These are phyloP conservation scores for Tetranychus truncatus DNA, from an alignment of 2,888 invertebrate genomes.

Conservation along the genomic window DNA sequence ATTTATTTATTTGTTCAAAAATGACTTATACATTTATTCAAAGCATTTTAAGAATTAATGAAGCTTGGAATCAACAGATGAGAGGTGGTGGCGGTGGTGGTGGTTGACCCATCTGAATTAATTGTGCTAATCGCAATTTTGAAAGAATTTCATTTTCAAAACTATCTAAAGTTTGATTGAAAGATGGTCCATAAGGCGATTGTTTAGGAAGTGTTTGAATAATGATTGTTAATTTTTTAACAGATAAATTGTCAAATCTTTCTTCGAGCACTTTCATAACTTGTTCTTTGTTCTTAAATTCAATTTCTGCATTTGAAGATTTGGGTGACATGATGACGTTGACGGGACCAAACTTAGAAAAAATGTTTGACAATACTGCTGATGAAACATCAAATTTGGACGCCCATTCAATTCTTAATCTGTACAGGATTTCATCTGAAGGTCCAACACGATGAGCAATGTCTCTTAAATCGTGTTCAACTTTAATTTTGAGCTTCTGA, in stretches of 20 bases:
- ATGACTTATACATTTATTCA: too few species aligned
- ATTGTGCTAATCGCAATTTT: background rate
- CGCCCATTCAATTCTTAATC: background rate
- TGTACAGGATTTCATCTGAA: background rate
- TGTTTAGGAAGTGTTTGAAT: background rate
- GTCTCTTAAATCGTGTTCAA: background rate
- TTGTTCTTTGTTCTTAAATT: background rate
- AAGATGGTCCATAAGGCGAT: background rate
- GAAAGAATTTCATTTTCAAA: background rate
- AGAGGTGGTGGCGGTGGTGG: background rate
- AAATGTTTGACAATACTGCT: background rate
- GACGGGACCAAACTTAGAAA: background rate
- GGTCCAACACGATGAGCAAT: background rate
- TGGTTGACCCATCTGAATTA: background rate
- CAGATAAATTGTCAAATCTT: background rate
- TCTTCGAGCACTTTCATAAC: background rate
- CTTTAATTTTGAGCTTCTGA: background rate
- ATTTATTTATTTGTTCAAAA: too few species aligned
- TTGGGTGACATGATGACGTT: background rate
- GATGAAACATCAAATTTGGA: background rate
- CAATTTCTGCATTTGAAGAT: background rate
- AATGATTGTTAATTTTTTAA: background rate
- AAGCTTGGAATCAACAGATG: background rate
- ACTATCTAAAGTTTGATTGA: background rate
- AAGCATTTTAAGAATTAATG: too few species aligned